phyloP scores from a whole-genome alignment of 1,140 invertebrate species.

The Hycleus phaleratus region DNA sequence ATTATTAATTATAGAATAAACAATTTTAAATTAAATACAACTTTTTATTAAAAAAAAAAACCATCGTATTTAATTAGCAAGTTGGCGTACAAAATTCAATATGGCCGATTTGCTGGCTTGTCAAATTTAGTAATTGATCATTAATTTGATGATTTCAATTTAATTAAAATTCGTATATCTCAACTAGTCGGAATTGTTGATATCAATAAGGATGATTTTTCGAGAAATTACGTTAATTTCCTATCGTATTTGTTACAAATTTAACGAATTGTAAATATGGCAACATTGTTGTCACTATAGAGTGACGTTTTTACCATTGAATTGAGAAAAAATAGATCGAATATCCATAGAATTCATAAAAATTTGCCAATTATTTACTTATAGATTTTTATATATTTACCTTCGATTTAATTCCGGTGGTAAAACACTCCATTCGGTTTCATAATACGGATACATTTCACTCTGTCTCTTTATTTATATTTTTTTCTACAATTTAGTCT shows the following conservation, averaged over 20 bases:
- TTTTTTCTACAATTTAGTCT: too few species aligned
- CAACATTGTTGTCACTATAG: too few species aligned
- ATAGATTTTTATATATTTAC: constrained; percentile 41
- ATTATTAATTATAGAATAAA: neutral
- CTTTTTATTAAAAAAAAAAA: neutral
- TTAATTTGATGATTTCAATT: too few species aligned
- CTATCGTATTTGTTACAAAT: too few species aligned
- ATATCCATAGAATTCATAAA: neutral
- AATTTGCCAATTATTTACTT: too few species aligned
- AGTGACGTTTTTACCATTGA: constrained; percentile 1
- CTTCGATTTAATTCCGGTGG: constrained; percentile 74
- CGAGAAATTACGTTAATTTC: too few species aligned
- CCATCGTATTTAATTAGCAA: neutral
- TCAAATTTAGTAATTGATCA: neutral
- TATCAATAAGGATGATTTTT: too few species aligned
- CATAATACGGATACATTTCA: constrained; percentile 61
- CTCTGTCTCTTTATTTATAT: too few species aligned
- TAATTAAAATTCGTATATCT: too few species aligned
- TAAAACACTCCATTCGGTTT: constrained; percentile 71
- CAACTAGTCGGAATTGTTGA: too few species aligned
- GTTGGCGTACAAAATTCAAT: constrained; percentile 9
- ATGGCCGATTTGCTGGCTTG: constrained; percentile 13
- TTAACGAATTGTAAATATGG: too few species aligned
- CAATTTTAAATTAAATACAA: constrained; percentile 6
- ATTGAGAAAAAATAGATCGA: neutral